These are phyloP conservation scores for Dipus sagitta DNA, from an alignment of 2,797 vertebrate species.

Conservation along the genomic window DNA sequence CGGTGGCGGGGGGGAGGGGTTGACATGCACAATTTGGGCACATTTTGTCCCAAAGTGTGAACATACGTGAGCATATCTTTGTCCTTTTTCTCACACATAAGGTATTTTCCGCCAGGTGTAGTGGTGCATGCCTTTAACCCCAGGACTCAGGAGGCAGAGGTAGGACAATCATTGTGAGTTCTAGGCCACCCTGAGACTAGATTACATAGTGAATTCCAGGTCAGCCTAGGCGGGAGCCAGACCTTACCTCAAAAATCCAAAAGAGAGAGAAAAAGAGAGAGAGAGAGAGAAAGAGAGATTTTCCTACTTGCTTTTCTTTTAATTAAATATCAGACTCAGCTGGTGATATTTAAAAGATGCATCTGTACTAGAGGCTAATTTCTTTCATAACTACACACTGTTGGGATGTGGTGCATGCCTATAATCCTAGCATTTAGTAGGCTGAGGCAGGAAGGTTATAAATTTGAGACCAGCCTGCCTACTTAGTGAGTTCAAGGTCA, in stretches of 20 bases:
- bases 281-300: no score
- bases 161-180: no score
- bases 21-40: neutral
- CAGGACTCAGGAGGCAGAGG: no score
- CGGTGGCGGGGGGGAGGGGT: neutral
- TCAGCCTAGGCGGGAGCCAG: no score
- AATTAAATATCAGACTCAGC: neutral
- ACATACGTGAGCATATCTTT: rapidly evolving
- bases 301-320: neutral
- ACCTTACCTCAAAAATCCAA: no score
- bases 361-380: neutral
- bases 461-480: neutral
- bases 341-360: neutral
- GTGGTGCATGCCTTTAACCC: no score
- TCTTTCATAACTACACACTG: neutral
- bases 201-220: no score
- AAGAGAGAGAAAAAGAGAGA: no score
- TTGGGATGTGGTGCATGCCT: neutral
- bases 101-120: neutral
- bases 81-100: neutral
- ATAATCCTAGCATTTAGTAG: no score
- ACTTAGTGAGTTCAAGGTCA: neutral
- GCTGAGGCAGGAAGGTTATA: no score
- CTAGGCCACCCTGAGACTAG: no score
- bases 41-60: neutral